These are phyloP conservation scores for Apotomis capreana DNA, from an alignment of 2,888 invertebrate genomes.

Conservation along the genomic window DNA sequence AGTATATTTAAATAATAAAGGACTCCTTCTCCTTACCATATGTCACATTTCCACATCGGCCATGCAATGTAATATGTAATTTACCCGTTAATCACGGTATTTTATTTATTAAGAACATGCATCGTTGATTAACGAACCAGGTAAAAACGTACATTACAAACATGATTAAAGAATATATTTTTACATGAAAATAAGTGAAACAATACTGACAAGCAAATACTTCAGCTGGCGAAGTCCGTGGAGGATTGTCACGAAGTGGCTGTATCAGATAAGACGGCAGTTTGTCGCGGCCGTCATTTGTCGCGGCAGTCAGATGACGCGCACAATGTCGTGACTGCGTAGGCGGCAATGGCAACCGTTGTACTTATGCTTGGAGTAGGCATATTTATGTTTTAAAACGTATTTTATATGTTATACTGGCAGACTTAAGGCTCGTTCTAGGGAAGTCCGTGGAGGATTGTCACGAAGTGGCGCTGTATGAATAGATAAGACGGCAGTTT, in stretches of 20 bases:
- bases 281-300: constrained; percentile 77
- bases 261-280: constrained; percentile 80
- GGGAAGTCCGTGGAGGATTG: constrained; percentile 55
- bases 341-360: constrained; percentile 58
- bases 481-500: constrained; percentile 79
- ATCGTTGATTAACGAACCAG: no score
- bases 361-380: constrained; percentile 27
- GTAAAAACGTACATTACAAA: no score
- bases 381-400: constrained; percentile 3
- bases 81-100: no score
- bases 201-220: not conserved
- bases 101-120: no score
- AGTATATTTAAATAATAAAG: no score
- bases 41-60: no score
- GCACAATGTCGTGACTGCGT: constrained; percentile 70
- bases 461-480: constrained; percentile 74
- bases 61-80: no score
- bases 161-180: no score
- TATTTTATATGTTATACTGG: no score
- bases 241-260: constrained; percentile 71
- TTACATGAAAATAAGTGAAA: not conserved
- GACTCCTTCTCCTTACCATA: no score
- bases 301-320: constrained; percentile 54
- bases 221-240: constrained; percentile 44
- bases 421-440: not conserved